Conservation (phyloP, 1,140 invertebrate species). For the Belonocnema kinseyi region DNA sequence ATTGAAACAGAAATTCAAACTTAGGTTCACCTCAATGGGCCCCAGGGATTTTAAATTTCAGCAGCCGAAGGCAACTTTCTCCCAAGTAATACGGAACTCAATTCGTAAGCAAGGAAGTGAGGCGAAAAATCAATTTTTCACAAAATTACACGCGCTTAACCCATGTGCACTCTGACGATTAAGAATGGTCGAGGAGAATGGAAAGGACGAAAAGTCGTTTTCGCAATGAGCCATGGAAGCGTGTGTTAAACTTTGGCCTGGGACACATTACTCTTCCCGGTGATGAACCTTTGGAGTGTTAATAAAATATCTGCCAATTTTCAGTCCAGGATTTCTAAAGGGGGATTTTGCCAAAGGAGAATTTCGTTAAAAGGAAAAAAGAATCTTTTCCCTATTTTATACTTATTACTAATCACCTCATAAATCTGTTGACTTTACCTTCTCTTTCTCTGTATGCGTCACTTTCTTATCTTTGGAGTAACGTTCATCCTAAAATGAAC, state of each 20-base stretch:
- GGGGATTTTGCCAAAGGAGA: background rate
- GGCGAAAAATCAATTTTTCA: conserved; percentile 31
- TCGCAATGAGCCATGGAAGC: conserved; percentile 27
- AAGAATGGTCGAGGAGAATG: conserved; percentile 4
- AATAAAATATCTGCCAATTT: conserved; percentile 8
- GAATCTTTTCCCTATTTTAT: no score
- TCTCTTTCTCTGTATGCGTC: background rate
- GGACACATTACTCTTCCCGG: conserved; percentile 12
- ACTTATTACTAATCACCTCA: background rate
- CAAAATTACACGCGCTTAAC: conserved; percentile 28
- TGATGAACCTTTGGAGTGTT: conserved; percentile 13
- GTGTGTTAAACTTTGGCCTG: conserved; percentile 24
- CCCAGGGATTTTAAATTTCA: background rate
- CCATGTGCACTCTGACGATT: conserved; percentile 15
- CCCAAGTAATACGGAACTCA: conserved; percentile 6
- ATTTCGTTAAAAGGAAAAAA: background rate
- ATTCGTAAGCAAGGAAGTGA: conserved; percentile 23
- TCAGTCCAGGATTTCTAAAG: background rate
- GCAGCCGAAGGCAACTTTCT: conserved; percentile 4
- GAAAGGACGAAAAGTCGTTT: conserved; percentile 26
- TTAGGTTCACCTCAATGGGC: background rate
- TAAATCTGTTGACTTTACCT: background rate
- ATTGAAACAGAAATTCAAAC: background rate
- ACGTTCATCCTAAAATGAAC: background rate
- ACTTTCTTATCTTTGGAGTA: background rate